Evolutionary conservation across 1,140 invertebrate genomes (phyloP).

Genomic region (Euura lappo): DNA sequence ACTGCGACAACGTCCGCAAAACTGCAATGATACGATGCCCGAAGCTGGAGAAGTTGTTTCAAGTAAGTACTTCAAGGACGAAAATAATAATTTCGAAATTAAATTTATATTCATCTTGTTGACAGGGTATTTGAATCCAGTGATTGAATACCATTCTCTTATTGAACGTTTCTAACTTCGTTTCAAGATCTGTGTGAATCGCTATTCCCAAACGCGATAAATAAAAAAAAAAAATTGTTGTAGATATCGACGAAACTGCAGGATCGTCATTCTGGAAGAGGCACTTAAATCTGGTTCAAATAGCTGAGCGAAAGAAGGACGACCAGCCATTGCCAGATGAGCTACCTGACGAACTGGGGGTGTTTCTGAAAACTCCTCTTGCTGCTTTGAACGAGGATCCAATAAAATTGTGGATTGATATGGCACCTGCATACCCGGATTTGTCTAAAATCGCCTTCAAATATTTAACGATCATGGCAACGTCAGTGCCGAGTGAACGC

Average conservation of each 20-base stretch:
- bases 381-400: conserved; percentile 18
- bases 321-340: conserved; percentile 15
- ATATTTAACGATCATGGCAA: conserved; percentile 15
- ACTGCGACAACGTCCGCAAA: background rate
- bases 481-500: conserved; percentile 14
- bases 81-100: background rate
- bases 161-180: background rate
- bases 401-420: conserved; percentile 19
- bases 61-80: background rate
- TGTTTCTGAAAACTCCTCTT: conserved; percentile 15
- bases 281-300: conserved; percentile 13
- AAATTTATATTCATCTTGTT: background rate
- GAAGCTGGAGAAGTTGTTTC: background rate
- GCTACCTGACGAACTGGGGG: conserved; percentile 10
- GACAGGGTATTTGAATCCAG: background rate
- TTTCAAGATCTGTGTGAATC: background rate
- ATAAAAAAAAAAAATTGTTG: background rate
- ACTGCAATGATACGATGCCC: background rate
- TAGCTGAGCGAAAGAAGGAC: conserved; percentile 14
- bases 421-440: conserved; percentile 19
- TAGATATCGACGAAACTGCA: background rate
- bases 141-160: background rate
- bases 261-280: background rate
- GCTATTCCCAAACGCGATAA: background rate
- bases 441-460: conserved; percentile 14